Conservation (phyloP, 2,797 vertebrate genomes). For the Hoplostethus mediterraneus region DNA sequence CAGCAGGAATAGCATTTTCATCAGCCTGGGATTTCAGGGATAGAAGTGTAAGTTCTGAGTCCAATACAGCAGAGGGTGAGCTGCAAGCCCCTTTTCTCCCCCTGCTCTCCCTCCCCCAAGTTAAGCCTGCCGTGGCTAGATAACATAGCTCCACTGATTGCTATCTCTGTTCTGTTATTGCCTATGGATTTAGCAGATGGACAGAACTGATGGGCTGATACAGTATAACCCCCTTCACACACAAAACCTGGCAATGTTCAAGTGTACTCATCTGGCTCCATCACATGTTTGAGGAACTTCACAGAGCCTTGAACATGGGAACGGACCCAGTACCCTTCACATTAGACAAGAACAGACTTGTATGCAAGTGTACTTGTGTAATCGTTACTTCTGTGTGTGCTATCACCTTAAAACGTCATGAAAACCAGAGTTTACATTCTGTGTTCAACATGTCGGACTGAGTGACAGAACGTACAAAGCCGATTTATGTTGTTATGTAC, state of each 20-base stretch:
- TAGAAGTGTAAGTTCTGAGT: conserved; percentile 64
- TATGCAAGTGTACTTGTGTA: too few relatives aligned
- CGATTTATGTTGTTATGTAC: not conserved
- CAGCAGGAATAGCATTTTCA: conserved; percentile 78
- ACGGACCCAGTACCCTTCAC: conserved; percentile 24
- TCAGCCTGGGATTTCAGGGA: conserved; percentile 80
- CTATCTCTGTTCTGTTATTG: conserved; percentile 66
- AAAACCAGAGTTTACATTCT: too few relatives aligned
- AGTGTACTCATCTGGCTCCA: conserved; percentile 10
- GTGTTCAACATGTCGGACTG: too few relatives aligned
- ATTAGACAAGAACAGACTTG: not conserved
- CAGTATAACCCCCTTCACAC: conserved; percentile 19
- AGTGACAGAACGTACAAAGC: too few relatives aligned
- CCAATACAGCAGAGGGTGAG: conserved; percentile 52
- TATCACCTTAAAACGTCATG: too few relatives aligned
- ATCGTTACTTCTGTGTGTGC: too few relatives aligned
- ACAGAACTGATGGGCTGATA: conserved; percentile 63
- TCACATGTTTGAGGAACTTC: conserved; percentile 34
- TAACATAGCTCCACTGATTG: conserved; percentile 66
- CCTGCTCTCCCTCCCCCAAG: conserved; percentile 49
- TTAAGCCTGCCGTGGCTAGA: conserved; percentile 52
- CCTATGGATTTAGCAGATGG: conserved; percentile 65
- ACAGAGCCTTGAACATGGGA: conserved; percentile 21
- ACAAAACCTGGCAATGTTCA: conserved; percentile 40
- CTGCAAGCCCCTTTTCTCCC: conserved; percentile 24